Evolutionary conservation across 2,797 vertebrate species (phyloP), one percentile per base, ranked within the genome.

Genomic region (Argya squamiceps): DNA sequence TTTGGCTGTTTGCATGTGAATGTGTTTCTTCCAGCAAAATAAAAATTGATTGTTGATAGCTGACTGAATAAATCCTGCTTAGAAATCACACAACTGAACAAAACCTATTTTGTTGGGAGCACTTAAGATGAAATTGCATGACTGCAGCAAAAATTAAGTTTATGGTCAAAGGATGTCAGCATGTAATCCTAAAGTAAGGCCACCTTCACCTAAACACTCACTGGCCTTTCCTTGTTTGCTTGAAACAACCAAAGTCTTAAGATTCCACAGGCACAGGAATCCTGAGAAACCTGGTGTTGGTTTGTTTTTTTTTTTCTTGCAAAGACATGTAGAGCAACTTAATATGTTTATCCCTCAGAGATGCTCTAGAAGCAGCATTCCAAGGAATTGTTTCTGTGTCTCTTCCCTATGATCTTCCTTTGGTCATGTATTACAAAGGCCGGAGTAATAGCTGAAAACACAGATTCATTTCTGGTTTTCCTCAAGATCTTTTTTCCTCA

Each of bases 251-350:
- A 5, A n/a, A 43, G 21, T 53, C 32, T 53, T 44, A 15, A 73
- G 13, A 55, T 46, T 41, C 23, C 19, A 30, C 11, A 43, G 50
- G 13, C 13, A 27, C 12, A 58, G 34, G 37, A 69, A 6, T 47
- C 7, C 15, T 74, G 60, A 49, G 30, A 79, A 50, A 43, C 8
- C 9, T 47, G 9, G 2, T 24, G 60, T 60, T 26, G 19, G 4
- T 37, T 69, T n/a, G 15, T 2, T n/a, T 32, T 69, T 7, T 29
- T 68, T 80, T 39, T 85, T 7, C 11, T n/a, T 89, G 5, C 10
- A 17, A 63, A 27, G 6, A 11, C 3, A 9, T 34, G 10, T 11
- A 37, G 30, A 41, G 21, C 0, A 1, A 22, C 2, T 65, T 5
- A 1, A 1, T 29, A 6, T 36, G 50, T 77, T 22, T 27, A 12